Conservation (phyloP, 2,113 vertebrate genomes). For the Gadus macrocephalus region DNA sequence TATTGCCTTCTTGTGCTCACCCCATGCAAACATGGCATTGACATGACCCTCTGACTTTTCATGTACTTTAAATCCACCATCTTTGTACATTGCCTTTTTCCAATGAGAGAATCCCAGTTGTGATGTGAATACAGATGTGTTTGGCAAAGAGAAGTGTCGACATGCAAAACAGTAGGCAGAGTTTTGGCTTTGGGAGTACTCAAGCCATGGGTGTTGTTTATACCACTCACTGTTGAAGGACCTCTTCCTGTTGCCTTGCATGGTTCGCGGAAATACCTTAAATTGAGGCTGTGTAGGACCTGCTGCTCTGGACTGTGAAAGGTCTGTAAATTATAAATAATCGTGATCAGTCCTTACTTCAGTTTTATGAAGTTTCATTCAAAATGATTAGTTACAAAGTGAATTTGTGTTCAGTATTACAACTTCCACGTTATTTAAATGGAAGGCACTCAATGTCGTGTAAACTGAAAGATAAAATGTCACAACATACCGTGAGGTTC, state of each 20-base stretch:
- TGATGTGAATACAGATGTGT: slow-evolving; percentile 7
- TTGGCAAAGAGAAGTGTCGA: slow-evolving; percentile 5
- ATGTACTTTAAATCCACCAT: slow-evolving; percentile 15
- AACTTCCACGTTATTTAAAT: too few relatives aligned
- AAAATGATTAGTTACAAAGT: background rate
- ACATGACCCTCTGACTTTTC: slow-evolving; percentile 28
- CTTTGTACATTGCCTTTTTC: slow-evolving; percentile 17
- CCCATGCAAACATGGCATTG: slow-evolving; percentile 27
- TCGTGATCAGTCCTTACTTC: background rate
- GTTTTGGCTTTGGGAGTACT: slow-evolving; percentile 13
- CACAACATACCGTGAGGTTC: too few relatives aligned
- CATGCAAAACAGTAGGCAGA: slow-evolving; percentile 15
- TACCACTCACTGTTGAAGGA: background rate
- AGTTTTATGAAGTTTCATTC: background rate
- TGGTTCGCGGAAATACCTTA: background rate
- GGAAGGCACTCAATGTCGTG: too few relatives aligned
- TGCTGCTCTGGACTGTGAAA: slow-evolving; percentile 15
- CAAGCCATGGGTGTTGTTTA: slow-evolving; percentile 5
- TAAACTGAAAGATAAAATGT: too few relatives aligned
- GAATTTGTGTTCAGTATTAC: too few relatives aligned
- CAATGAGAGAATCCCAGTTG: slow-evolving; percentile 11
- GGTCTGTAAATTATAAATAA: slow-evolving; percentile 6
- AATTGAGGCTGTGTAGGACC: background rate
- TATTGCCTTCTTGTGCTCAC: slow-evolving; percentile 13
- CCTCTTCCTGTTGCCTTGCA: slow-evolving; percentile 7